Conservation (phyloP, 2,888 invertebrate species). For the Ischnura elegans region DNA sequence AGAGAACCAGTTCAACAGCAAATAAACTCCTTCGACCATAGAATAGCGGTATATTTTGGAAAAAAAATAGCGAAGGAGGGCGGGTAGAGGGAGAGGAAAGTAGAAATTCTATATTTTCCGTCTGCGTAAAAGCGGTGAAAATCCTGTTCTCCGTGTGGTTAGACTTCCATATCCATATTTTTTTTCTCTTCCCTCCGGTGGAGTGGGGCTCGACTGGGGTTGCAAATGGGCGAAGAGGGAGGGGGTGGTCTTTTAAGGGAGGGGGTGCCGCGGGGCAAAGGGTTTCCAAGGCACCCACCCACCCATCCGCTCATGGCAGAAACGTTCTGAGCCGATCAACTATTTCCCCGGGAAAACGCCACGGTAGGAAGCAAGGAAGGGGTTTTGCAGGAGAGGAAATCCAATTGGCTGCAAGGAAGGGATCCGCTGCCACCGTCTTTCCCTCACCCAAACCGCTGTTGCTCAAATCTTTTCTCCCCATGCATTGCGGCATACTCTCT, state of each 20-base stretch:
- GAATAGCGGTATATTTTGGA: neutral
- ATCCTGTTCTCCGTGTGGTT: neutral
- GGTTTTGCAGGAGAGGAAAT: neutral
- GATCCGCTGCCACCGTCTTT: neutral
- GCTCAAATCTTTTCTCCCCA: neutral
- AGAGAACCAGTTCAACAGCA: constrained; percentile 27
- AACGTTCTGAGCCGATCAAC: constrained; percentile 15
- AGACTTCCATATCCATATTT: neutral
- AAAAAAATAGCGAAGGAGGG: neutral
- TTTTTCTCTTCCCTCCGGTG: neutral
- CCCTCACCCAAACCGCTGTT: neutral
- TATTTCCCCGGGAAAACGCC: neutral
- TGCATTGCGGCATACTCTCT: too few relatives aligned
- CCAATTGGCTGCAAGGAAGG: constrained; percentile 20
- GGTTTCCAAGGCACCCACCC: neutral
- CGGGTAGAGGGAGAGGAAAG: neutral
- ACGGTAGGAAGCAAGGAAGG: neutral
- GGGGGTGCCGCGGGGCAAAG: too few relatives aligned
- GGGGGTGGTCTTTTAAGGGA: neutral
- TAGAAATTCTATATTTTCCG: constrained; percentile 17
- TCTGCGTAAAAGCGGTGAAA: constrained; percentile 27
- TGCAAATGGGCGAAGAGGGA: neutral
- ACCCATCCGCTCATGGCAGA: neutral
- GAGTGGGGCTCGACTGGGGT: neutral
- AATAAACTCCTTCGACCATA: constrained; percentile 7